Conservation (phyloP, 2,888 invertebrate species). For the Cremastobaeus sp. region DNA sequence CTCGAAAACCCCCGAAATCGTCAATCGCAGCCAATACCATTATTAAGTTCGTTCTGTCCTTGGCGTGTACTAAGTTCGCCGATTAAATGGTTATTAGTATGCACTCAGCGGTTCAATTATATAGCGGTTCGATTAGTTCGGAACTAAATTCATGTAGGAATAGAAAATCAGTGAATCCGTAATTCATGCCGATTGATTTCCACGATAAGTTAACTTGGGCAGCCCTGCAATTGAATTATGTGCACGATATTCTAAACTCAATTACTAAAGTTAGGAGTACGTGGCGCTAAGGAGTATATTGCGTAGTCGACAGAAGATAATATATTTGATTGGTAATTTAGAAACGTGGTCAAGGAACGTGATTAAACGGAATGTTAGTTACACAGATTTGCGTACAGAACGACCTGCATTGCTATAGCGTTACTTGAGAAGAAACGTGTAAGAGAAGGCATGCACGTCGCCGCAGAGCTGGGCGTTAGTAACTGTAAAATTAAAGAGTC, state of each 20-base stretch:
- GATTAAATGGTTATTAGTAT: slow-evolving; percentile 28
- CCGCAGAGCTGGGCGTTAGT: too few species aligned
- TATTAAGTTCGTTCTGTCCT: not conserved
- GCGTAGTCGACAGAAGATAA: slow-evolving; percentile 19
- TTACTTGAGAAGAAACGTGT: too few species aligned
- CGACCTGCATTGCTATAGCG: too few species aligned
- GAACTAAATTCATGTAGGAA: slow-evolving; percentile 40
- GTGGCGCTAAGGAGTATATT: slow-evolving; percentile 14
- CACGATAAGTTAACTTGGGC: slow-evolving; percentile 36
- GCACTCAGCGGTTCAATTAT: slow-evolving; percentile 8
- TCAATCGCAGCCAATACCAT: slow-evolving; percentile 5
- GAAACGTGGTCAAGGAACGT: slow-evolving; percentile 27
- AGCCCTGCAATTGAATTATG: slow-evolving; percentile 42
- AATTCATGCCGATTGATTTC: slow-evolving; percentile 53
- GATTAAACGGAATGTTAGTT: slow-evolving; percentile 17
- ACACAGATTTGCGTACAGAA: not conserved
- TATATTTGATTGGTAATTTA: slow-evolving; percentile 37
- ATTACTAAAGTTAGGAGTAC: slow-evolving; percentile 33
- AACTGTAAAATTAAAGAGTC: not conserved
- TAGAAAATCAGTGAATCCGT: slow-evolving; percentile 41
- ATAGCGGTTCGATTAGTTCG: slow-evolving; percentile 44
- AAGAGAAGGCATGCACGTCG: too few species aligned
- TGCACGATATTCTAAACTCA: slow-evolving; percentile 48
- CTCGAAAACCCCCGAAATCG: not conserved
- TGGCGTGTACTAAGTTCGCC: not conserved